Evolutionary conservation across 2,113 vertebrate species (phyloP).

Genomic region (Megaptera novaeangliae): DNA sequence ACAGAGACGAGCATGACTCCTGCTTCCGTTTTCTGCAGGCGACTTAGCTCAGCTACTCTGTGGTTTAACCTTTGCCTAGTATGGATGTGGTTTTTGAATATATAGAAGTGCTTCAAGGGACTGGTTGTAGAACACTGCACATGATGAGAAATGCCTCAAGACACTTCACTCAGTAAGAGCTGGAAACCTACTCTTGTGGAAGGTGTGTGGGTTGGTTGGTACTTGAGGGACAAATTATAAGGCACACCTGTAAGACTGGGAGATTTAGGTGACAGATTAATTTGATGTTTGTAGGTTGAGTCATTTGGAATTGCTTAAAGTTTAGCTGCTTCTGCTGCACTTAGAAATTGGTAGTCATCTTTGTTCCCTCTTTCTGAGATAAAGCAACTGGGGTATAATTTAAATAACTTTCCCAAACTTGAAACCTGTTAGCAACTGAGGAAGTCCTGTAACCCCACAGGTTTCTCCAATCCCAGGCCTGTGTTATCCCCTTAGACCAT

Average conservation of each 20-base stretch:
- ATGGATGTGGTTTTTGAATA: background rate
- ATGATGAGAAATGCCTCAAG: background rate
- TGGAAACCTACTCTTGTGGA: background rate
- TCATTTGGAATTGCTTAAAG: background rate
- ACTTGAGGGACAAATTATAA: background rate
- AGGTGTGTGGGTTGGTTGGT: background rate
- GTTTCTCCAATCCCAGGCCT: background rate
- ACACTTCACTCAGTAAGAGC: background rate
- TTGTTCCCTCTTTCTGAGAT: background rate
- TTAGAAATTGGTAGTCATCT: background rate
- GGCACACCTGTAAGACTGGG: background rate
- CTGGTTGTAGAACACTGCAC: background rate
- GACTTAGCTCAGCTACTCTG: background rate
- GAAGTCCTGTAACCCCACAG: background rate
- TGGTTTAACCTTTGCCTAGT: background rate
- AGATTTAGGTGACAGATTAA: background rate
- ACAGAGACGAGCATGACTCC: background rate
- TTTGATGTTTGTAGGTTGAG: background rate
- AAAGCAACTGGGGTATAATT: background rate
- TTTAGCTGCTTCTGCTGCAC: background rate
- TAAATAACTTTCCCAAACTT: background rate
- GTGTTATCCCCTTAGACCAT: background rate
- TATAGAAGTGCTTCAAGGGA: background rate
- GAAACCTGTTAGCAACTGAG: background rate
- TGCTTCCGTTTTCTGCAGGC: background rate